phyloP scores from a whole-genome alignment of 2,113 vertebrate genomes.

The Manacus vitellinus region DNA sequence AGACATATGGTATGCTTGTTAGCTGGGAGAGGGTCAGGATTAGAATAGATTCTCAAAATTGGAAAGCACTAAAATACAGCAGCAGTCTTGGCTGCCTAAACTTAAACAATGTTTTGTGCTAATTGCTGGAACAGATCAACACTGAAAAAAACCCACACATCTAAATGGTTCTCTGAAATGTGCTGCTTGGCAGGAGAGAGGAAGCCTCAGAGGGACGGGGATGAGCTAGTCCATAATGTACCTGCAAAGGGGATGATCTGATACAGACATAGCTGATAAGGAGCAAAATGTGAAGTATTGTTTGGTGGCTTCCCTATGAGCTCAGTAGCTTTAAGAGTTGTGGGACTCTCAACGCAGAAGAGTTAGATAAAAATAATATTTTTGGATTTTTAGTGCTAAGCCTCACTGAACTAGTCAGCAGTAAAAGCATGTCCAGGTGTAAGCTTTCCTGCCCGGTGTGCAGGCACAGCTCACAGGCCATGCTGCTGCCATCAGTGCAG shows the following conservation, averaged over 20 bases:
- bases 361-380: not conserved
- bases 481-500: not conserved
- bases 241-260: not conserved
- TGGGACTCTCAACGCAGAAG: not conserved
- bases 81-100: slow-evolving; percentile 19
- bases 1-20: slow-evolving; percentile 65
- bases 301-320: not conserved
- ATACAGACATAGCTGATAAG: not conserved
- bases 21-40: slow-evolving; percentile 48
- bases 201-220: not conserved
- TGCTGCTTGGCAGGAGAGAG: not conserved
- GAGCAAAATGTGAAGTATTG: not conserved
- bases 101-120: slow-evolving; percentile 5
- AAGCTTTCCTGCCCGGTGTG: not conserved
- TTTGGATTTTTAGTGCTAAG: not conserved
- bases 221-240: not conserved
- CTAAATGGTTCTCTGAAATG: not conserved
- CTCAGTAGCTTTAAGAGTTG: not conserved
- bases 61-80: slow-evolving; percentile 27
- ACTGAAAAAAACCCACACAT: not conserved
- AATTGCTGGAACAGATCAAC: slow-evolving; percentile 22
- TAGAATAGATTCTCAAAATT: slow-evolving; percentile 35
- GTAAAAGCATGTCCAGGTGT: not conserved
- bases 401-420: not conserved
- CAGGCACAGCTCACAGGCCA: fast-evolving